Evolutionary conservation across 2,797 vertebrate genomes (phyloP).

Genomic region (Meda fulgida): DNA sequence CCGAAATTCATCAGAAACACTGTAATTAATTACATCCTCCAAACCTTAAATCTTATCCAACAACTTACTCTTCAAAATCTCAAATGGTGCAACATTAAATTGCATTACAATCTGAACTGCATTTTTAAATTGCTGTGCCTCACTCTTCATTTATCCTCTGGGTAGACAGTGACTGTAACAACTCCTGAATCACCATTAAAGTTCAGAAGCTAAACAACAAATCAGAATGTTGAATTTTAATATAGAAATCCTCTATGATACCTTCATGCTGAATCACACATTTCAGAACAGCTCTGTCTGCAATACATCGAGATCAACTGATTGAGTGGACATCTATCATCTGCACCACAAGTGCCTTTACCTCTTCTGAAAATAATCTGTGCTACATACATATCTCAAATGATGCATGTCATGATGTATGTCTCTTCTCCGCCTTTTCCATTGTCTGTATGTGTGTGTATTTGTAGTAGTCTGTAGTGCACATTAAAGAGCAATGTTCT

Average conservation of each 20-base stretch:
- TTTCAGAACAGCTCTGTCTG: not conserved
- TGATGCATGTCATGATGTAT: too few relatives aligned
- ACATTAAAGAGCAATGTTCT: slow-evolving; percentile 33
- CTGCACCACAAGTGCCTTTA: not conserved
- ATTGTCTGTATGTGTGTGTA: not conserved
- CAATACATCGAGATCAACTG: not conserved
- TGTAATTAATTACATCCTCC: not conserved
- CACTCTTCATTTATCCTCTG: not conserved
- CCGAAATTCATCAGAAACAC: not conserved
- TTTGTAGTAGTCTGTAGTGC: not conserved
- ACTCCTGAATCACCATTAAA: too few relatives aligned
- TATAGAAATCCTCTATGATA: not conserved
- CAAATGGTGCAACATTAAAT: not conserved
- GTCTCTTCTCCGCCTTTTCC: not conserved
- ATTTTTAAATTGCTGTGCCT: not conserved
- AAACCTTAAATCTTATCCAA: not conserved
- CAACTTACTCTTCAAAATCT: not conserved
- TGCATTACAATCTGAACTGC: not conserved
- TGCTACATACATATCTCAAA: too few relatives aligned
- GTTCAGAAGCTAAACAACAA: not conserved
- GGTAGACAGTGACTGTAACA: not conserved
- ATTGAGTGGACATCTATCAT: not conserved
- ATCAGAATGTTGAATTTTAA: not conserved
- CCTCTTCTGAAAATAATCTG: not conserved
- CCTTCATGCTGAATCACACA: not conserved